These are phyloP conservation scores for Pollenia griseotomentosa DNA, from an alignment of 2,888 invertebrate species.

Conservation along the genomic window DNA sequence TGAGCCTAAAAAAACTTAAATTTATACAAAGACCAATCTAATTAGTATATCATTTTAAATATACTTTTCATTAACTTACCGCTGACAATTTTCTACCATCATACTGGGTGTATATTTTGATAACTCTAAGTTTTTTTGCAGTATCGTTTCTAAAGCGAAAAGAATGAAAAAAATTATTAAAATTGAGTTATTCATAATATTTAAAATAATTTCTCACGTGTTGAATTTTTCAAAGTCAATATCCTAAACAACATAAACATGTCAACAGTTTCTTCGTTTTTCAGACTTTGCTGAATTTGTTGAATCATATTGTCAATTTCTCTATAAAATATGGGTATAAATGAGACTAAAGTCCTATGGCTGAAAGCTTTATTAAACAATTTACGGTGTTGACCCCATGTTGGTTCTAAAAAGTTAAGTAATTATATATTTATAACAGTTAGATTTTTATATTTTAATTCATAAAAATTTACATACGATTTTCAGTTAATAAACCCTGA, in stretches of 20 bases:
- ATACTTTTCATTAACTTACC: not conserved
- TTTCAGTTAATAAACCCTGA: slow-evolving; percentile 16
- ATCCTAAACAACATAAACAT: not conserved
- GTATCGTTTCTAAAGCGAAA: slow-evolving; percentile 18
- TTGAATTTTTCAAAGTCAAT: slow-evolving; percentile 5
- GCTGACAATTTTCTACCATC: not conserved
- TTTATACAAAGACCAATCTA: too few species aligned
- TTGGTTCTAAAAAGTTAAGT: slow-evolving; percentile 15
- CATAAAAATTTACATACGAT: not conserved
- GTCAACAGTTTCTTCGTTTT: not conserved
- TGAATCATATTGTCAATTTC: not conserved
- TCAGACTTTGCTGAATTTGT: not conserved
- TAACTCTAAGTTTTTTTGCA: slow-evolving; percentile 4
- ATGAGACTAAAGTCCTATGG: slow-evolving; percentile 20
- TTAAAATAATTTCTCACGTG: slow-evolving; percentile 24
- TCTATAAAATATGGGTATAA: slow-evolving; percentile 37
- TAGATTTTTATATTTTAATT: not conserved
- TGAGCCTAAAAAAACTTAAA: too few species aligned
- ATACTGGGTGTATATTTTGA: not conserved
- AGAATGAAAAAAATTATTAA: not conserved
- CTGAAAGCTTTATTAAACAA: slow-evolving; percentile 28
- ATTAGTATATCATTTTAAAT: too few species aligned
- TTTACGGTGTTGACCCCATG: slow-evolving; percentile 48
- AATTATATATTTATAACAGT: not conserved
- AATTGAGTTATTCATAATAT: too few species aligned